These are phyloP conservation scores for Plotosus lineatus DNA, from an alignment of 2,113 vertebrate species.

Conservation along the genomic window DNA sequence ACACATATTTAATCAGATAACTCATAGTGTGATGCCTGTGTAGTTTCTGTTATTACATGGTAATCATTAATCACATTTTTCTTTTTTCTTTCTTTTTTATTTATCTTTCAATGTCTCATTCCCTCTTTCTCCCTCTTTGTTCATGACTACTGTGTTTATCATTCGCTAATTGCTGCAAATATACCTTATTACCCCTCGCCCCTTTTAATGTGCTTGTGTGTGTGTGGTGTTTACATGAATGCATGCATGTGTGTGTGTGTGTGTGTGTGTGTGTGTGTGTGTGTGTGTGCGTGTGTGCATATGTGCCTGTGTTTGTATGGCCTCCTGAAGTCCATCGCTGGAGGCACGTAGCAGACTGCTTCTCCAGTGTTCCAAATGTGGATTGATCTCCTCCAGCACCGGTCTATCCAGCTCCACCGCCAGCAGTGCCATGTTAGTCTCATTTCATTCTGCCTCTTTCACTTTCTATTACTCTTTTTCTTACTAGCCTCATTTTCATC, in stretches of 20 bases:
- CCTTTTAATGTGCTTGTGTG: slow-evolving; percentile 11
- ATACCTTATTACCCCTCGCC: not conserved
- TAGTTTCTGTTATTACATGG: slow-evolving; percentile 40
- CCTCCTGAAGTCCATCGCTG: slow-evolving; percentile 73
- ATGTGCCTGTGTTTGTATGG: slow-evolving; percentile 41
- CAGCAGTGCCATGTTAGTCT: slow-evolving; percentile 96
- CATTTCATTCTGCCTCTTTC: slow-evolving; percentile 56
- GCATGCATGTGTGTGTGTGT: slow-evolving; percentile 21
- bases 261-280: slow-evolving; percentile 37
- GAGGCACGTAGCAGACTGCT: slow-evolving; percentile 87
- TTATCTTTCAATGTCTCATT: slow-evolving; percentile 29
- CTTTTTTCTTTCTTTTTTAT: slow-evolving; percentile 52
- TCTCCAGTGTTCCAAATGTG: slow-evolving; percentile 97
- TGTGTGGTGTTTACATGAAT: slow-evolving; percentile 38
- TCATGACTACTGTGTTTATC: slow-evolving; percentile 25
- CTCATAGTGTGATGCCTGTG: slow-evolving; percentile 16
- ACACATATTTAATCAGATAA: slow-evolving; percentile 14
- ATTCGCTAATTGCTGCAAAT: slow-evolving; percentile 31
- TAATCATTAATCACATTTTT: slow-evolving; percentile 48
- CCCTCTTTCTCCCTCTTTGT: slow-evolving; percentile 39
- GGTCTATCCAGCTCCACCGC: slow-evolving; percentile 88
- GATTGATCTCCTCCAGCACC: slow-evolving; percentile 91
- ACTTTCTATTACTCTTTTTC: slow-evolving; percentile 52
- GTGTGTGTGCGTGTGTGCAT: slow-evolving; percentile 31
- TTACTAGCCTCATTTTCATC: slow-evolving; percentile 49